Evolutionary conservation across 2,888 invertebrate species (phyloP), one percentile per base, ranked within the genome.

Genomic region (Brachypterus glaber): DNA sequence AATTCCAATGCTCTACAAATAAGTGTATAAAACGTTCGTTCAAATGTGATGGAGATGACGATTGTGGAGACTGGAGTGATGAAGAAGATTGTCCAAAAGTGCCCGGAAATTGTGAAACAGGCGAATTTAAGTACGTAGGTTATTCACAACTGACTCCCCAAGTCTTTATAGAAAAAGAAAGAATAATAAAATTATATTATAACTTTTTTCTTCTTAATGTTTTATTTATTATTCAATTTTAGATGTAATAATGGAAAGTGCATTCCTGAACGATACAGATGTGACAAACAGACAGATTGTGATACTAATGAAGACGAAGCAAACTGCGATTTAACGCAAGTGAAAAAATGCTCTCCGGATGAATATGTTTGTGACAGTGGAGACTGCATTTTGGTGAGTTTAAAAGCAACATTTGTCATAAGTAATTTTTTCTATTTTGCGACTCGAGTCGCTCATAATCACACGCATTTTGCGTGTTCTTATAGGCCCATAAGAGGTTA

Each of bases 41-140:
- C 57, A 77, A 79, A 44, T 89, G 89, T 57, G 89, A 90, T 50
- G 83, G 84, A 0, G 86, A 88, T 55, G 82, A 87, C 54, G 88
- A 90, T 57, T 89, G 89, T 53, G 86, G 82, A 0, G 89, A 90
- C 57, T 84, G 84, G 79, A 85, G 84, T 36, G 89, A 89, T 54
- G 89, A 89, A 57, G 80, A 83, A 53, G 76, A 80, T 44, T 89
- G 89, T 53, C 77, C 77, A 0, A 66, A 74, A 47, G 73, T 74
- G 1, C 51, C 57, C 13, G 76, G 77, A 1, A 77, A 71, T 48
- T 86, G 85, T 53, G 77, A 74, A 26, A 63, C 73, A 3, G 79
- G 76, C 44, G 82, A 85, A 57, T 85, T 77, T 59, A 82, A 78
- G 81, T 81, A 64, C 62, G 64, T 55, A 15, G 16, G 11, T 29